Percentiles rank a stretch among this genome's conserved stretches.
Evolutionary conservation across 2,113 vertebrate species (phyloP).

Genomic region (Apodemus sylvaticus): DNA sequence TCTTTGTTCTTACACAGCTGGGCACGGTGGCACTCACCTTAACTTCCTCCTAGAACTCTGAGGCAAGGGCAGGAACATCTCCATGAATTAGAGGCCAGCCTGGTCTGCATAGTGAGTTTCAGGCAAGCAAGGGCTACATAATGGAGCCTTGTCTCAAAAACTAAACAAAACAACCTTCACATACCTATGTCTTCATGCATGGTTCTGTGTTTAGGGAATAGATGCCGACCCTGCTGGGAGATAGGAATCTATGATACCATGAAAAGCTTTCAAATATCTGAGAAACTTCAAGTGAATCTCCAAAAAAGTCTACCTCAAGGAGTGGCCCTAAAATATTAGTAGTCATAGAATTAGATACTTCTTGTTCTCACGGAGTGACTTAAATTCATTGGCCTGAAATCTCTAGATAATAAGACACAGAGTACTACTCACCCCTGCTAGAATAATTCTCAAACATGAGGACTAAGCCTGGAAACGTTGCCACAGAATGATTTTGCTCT

Average conservation of each 20-base stretch:
- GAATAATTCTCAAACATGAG: background rate
- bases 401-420: background rate
- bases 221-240: background rate
- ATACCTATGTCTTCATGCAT: background rate
- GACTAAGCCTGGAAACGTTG: background rate
- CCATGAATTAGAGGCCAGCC: background rate
- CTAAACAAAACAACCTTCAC: background rate
- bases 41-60: background rate
- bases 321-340: background rate
- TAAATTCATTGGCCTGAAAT: conserved; percentile 20
- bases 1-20: background rate
- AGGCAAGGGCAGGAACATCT: background rate
- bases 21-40: too few species aligned
- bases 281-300: background rate
- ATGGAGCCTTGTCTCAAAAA: background rate
- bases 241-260: background rate
- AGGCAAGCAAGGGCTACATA: background rate
- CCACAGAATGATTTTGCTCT: conserved; percentile 12
- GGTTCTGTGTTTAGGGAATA: background rate
- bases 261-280: background rate
- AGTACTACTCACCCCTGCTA: background rate
- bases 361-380: conserved; percentile 26
- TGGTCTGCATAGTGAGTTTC: background rate
- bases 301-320: conserved; percentile 14
- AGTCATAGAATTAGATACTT: background rate